Evolutionary conservation across 2,888 invertebrate species (phyloP), one percentile per base, ranked within the genome.

Genomic region (Muscina levida): DNA sequence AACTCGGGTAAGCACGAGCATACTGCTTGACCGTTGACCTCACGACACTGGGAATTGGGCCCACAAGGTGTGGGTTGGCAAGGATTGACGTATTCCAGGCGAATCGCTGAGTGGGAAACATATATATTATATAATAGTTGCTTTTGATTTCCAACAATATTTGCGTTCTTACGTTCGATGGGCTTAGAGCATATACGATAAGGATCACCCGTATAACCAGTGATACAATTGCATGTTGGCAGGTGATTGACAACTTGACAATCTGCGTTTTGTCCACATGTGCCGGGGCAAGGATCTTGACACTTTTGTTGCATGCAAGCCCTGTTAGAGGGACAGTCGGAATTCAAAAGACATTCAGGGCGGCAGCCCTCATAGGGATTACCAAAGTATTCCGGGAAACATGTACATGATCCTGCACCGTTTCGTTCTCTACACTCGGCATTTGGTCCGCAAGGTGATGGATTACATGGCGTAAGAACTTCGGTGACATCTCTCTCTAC

Each of bases 301-400:
- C 96, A 96, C 90, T 94, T 95, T 84, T 94, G 94, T 83, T 93
- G 93, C 59, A 94, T 91, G 85, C 95, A 95, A 13, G 95, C 94
- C 86, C 92, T 93, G 84, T 94, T 93, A 72, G 93, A 93, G 6
- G 94, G 91, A 88, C 95, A 95, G 86, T 95, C 95, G 0, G 94
- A 93, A 88, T 94, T 95, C 5, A 94, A 88, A 0, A 93, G 92
- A 89, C 95, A 95, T 91, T 95, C 95, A 5, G 95, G 95, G 84
- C 95, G 92, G 86, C 95, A 95, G 6, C 93, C 93, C 88, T 94
- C 94, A 84, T 95, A 95, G 6, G 96, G 95, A 90, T 96, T 95
- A 76, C 96, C 96, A 84, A 93, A 93, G 88, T 94, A 95, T 66
- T 94, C 94, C 4, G 92, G 91, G 67, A 94, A 91, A 88, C 96